These are phyloP conservation scores for Latrodectus geometricus DNA, from an alignment of 1,140 invertebrate species.

Conservation along the genomic window DNA sequence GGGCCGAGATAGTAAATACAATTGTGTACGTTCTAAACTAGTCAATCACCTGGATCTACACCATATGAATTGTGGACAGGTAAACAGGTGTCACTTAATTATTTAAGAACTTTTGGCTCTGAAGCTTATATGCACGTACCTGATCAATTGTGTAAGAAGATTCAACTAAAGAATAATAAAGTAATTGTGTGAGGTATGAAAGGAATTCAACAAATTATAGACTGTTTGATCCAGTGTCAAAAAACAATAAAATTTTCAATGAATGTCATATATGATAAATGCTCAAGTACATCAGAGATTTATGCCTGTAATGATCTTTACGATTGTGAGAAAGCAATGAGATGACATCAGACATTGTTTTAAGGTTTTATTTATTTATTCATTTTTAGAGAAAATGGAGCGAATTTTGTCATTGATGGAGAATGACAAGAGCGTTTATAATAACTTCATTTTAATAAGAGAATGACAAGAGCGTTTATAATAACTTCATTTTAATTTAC, in stretches of 20 bases:
- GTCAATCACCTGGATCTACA: conserved; percentile 5
- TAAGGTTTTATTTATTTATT: too few species aligned
- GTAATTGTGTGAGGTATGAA: conserved; percentile 37
- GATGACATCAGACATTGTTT: too few species aligned
- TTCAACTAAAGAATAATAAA: conserved; percentile 29
- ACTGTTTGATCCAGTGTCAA: conserved; percentile 5
- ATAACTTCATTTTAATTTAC: too few species aligned
- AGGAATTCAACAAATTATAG: conserved; percentile 13
- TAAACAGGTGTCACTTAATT: background rate
- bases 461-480: too few species aligned
- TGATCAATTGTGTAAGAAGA: background rate
- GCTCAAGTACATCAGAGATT: background rate
- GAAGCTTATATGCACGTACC: conserved; percentile 42
- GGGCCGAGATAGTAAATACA: conserved; percentile 37
- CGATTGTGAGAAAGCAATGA: too few species aligned
- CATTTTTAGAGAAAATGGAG: too few species aligned
- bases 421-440: too few species aligned
- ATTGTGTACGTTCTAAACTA: conserved; percentile 35
- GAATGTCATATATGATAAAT: conserved; percentile 25
- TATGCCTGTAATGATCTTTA: too few species aligned
- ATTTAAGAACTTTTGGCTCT: conserved; percentile 49
- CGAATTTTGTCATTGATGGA: too few species aligned
- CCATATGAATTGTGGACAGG: conserved; percentile 46
- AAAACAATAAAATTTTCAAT: conserved; percentile 25
- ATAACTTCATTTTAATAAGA: too few species aligned